Conservation (phyloP, 2,113 vertebrate genomes). For the Catharus bicknelli region DNA sequence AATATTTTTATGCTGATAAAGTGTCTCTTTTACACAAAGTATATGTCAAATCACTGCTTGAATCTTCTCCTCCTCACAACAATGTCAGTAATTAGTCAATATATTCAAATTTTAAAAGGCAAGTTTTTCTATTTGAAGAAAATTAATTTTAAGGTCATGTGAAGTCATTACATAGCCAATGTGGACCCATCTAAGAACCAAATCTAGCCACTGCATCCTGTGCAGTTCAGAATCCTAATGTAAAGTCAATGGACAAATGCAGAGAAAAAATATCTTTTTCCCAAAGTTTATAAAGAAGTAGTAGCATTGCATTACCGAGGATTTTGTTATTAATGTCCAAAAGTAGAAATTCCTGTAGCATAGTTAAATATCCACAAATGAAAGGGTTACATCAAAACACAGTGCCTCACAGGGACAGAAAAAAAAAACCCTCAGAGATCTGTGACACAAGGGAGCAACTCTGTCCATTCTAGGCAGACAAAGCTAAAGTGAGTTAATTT, state of each 20-base stretch:
- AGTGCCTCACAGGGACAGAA: background rate
- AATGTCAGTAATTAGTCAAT: background rate
- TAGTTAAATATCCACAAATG: background rate
- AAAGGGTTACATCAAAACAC: background rate
- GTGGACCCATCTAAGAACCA: background rate
- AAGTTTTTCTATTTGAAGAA: background rate
- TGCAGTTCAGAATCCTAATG: background rate
- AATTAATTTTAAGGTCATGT: background rate
- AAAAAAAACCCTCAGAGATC: too few species aligned
- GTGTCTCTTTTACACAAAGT: background rate
- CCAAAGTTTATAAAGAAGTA: background rate
- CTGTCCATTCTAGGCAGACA: background rate
- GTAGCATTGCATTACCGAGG: background rate
- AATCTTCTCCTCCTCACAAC: background rate
- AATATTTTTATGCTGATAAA: background rate
- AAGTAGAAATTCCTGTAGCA: background rate
- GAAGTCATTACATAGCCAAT: background rate
- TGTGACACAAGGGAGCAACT: background rate
- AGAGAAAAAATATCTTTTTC: background rate
- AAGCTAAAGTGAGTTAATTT: background rate
- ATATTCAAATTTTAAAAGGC: background rate
- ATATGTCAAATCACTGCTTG: background rate
- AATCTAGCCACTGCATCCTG: background rate
- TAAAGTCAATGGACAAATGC: background rate
- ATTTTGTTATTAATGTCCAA: background rate